These are phyloP conservation scores for Osedax fenrisi DNA, from an alignment of 2,888 invertebrate genomes.

Conservation along the genomic window DNA sequence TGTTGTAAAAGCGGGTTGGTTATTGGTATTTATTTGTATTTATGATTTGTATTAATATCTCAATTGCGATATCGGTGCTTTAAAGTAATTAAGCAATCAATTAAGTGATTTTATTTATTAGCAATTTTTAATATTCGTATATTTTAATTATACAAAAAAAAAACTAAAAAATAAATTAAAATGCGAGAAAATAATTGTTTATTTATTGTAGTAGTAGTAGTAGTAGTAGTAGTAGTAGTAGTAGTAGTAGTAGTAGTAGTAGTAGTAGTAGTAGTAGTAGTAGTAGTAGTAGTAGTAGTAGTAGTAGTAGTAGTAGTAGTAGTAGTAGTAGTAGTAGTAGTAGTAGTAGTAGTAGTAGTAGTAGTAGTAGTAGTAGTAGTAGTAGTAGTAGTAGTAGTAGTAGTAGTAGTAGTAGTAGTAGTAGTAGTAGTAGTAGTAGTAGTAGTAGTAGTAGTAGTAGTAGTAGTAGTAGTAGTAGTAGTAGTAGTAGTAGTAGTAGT, in stretches of 20 bases:
- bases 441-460: not conserved
- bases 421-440: slow-evolving; percentile 4
- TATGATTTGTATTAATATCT: too few species aligned
- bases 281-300: not conserved
- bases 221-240: not conserved
- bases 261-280: not conserved
- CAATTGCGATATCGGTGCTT: too few species aligned
- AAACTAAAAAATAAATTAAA: too few species aligned
- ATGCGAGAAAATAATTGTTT: too few species aligned
- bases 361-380: slow-evolving; percentile 6
- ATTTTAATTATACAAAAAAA: too few species aligned
- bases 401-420: slow-evolving; percentile 1
- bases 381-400: slow-evolving; percentile 9
- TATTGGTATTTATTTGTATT: too few species aligned
- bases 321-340: not conserved
- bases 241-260: slow-evolving; percentile 9
- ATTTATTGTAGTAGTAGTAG: not conserved
- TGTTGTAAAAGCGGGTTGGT: too few species aligned
- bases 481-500: slow-evolving; percentile 1
- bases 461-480: not conserved
- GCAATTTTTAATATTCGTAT: too few species aligned
- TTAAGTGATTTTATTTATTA: too few species aligned
- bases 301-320: not conserved
- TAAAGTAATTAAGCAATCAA: too few species aligned
- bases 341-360: not conserved